Base-by-base conservation (phyloP, 2,797 vertebrate genomes). In the Pempheris klunzingeri region DNA sequence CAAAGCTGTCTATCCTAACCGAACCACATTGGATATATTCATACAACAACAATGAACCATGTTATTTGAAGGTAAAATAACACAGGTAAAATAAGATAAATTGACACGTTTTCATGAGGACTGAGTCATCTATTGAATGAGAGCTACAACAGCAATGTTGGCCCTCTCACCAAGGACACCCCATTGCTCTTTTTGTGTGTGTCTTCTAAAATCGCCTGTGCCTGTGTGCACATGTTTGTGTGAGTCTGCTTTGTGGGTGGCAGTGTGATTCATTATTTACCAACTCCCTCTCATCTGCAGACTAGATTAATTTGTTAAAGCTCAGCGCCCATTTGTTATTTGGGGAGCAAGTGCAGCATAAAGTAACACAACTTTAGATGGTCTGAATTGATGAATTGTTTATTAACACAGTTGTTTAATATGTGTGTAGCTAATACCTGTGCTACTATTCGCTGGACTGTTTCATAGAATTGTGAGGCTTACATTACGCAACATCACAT, bases 181-280 rank as follows among this genome's bases (percentile, higher is more conserved):
- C 58, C 44, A 57, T 65, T 82, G 79, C 58, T 86, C 74, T 85
- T 67, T 78, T 46, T 59, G 39, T 54, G 20, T 77, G 43, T 77
- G 63, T 46, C 74, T 81, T 80, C 36, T 28, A 44, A 84, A 65
- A 38, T 68, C 52, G 22, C 53, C 34, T 28, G 8, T 26, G 61
- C 49, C n/a, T 50, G 15, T 14, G 66, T 61, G 59, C n/a, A 12
- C 72, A 60, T 58, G 43, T 74, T 70, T 46, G 68, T 59, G 77
- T 49, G 49, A 12, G 63, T 77, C 36, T 57, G 66, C 68, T 71
- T 74, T 74, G 88, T 80, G 77, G 81, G 86, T 80, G 71, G 74
- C 85, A 26, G 47, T 17, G 57, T 88, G 90, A 93, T 86, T 90
- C 85, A 92, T 87, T 84, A 81, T 68, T 65, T 43, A 73, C 63